Evolutionary conservation across 2,888 invertebrate genomes (phyloP), one percentile per base, ranked within the genome.

Genomic region (Sericinus montela): DNA sequence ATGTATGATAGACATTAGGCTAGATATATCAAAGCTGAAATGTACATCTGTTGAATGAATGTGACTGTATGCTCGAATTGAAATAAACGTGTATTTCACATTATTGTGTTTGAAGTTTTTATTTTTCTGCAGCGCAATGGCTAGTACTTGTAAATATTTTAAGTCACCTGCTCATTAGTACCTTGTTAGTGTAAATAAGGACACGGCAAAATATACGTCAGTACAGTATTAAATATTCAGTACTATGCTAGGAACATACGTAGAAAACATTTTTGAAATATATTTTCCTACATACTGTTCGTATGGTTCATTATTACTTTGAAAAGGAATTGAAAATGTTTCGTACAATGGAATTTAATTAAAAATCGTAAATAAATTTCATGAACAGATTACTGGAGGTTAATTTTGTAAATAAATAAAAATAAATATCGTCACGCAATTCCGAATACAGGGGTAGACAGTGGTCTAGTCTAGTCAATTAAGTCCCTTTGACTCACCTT

Each of bases 1-100:
- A 46, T 52, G 45, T 45, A 53, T 55, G 19, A 23, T 41, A 45
- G 30, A 16, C 62, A 63, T 60, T 45, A 42, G 19, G 46, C 35
- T 51, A 51, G 23, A 36, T 67, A 56, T 62, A 69, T 68, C 72
- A 63, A 70, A 72, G 72, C 66, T 71, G 71, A 75, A 62, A 67
- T 60, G 75, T 74, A 69, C 69, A 80, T 55, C 59, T 74, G 80
- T 70, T 59, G 72, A 56, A 65, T 72, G 73, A 62, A 70, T 67
- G 76, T 71, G 75, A 69, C 62, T 45, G 49, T 7, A 63, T 66
- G 64, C 74, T 67, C 70, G 73, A 68, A 59, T 53, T 48, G 67
- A 74, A 84, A 85, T 86, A 88, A 86, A 86, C 76, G 78, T 83
- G 82, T 79, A 79, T 82, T 76, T 75, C 74, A 69, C 71, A 82